Percentiles rank a stretch among this genome's conserved stretches.
Conservation (phyloP, 2,113 vertebrate genomes). For the Aspidoscelis tigris region DNA sequence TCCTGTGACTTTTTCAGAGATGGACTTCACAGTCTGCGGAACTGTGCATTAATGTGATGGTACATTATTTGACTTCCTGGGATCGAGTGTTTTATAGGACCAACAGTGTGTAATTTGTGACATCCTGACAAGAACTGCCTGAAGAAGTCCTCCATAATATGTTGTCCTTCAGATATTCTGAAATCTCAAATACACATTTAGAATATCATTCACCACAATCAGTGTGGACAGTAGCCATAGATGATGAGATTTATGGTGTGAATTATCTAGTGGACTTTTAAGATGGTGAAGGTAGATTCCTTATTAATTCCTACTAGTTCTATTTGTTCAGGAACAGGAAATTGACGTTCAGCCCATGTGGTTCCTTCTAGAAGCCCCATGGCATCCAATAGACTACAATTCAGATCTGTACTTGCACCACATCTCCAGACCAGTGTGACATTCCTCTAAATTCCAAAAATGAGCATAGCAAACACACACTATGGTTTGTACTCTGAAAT, state of each 20-base stretch:
- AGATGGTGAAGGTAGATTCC: too few species aligned
- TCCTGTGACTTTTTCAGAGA: too few species aligned
- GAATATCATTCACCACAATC: background rate
- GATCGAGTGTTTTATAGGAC: too few species aligned
- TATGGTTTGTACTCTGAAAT: constrained; percentile 1
- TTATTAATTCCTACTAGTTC: background rate
- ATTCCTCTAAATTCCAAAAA: background rate
- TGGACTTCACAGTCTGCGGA: too few species aligned
- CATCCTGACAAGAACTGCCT: too few species aligned
- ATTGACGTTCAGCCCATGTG: background rate
- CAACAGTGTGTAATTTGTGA: too few species aligned
- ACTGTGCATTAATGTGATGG: too few species aligned
- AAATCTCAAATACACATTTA: background rate
- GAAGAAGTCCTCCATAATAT: background rate
- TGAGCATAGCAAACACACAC: background rate
- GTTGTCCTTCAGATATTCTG: background rate
- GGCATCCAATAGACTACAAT: background rate
- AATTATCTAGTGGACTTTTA: background rate
- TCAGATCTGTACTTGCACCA: background rate
- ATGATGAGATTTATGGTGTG: background rate
- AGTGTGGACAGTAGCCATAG: background rate
- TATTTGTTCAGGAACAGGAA: background rate
- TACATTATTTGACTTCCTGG: too few species aligned
- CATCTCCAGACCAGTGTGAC: background rate
- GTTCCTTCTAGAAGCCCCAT: background rate